Percentiles rank a stretch among this genome's conserved stretches.
These are phyloP conservation scores for Calosoma granatense DNA, from an alignment of 1,140 invertebrate species.

Conservation along the genomic window DNA sequence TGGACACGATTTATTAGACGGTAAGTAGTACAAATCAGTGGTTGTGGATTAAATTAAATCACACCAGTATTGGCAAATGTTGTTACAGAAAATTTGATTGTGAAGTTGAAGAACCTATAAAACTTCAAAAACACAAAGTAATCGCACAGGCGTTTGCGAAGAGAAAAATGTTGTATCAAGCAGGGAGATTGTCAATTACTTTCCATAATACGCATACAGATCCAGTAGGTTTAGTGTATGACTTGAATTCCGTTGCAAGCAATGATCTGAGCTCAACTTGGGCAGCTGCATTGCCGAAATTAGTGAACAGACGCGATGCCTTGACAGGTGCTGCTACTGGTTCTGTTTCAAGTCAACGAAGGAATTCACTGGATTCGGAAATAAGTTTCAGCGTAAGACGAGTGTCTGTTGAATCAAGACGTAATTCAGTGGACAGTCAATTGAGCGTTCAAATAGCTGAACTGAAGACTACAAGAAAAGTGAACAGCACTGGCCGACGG, in stretches of 20 bases:
- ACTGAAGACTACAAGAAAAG: slow-evolving; percentile 56
- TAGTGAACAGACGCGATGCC: slow-evolving; percentile 72
- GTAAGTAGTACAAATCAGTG: too few relatives aligned
- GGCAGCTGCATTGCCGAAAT: slow-evolving; percentile 77
- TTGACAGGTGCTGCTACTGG: slow-evolving; percentile 48
- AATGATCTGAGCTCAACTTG: slow-evolving; percentile 71
- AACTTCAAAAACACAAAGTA: slow-evolving; percentile 78
- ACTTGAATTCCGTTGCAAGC: slow-evolving; percentile 67
- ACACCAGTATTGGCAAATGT: neutral
- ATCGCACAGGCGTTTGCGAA: slow-evolving; percentile 85
- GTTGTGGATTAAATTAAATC: slow-evolving; percentile 12
- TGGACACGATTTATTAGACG: slow-evolving; percentile 77
- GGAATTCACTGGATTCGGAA: slow-evolving; percentile 63
- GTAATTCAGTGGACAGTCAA: slow-evolving; percentile 77
- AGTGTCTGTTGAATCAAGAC: slow-evolving; percentile 69
- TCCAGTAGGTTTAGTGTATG: slow-evolving; percentile 80
- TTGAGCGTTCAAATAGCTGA: slow-evolving; percentile 72
- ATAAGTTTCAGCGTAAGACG: slow-evolving; percentile 68
- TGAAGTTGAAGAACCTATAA: slow-evolving; percentile 57
- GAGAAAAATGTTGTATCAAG: slow-evolving; percentile 71
- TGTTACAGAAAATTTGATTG: slow-evolving; percentile 50
- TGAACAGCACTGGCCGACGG: slow-evolving; percentile 37
- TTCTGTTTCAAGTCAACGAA: slow-evolving; percentile 48
- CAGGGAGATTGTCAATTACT: slow-evolving; percentile 75
- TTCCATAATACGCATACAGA: slow-evolving; percentile 78